Conservation (phyloP, 1,140 invertebrate species). For the Ericerus pela region DNA sequence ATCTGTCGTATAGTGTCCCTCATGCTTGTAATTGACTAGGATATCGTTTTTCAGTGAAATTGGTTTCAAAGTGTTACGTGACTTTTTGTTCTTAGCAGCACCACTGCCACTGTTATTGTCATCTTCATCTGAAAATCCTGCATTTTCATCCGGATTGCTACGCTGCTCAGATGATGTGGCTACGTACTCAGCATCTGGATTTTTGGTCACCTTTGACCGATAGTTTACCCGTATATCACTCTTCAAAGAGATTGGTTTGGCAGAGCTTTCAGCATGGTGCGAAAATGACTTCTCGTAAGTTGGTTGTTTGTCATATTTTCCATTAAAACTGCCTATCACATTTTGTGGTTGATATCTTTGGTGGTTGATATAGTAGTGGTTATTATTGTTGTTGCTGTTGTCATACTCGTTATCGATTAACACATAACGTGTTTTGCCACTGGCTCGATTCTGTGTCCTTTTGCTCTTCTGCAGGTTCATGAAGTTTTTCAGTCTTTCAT, state of each 20-base stretch:
- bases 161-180: constrained; percentile 1
- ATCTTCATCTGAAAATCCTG: background rate
- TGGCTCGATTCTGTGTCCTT: background rate
- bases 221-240: constrained; percentile 14
- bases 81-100: background rate
- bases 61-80: constrained; percentile 8
- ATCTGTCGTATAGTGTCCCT: constrained; percentile 27
- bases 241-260: constrained; percentile 27
- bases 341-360: background rate
- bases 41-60: constrained; percentile 29
- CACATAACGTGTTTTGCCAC: too few species aligned
- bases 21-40: constrained; percentile 36
- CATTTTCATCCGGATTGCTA: too few species aligned
- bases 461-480: background rate
- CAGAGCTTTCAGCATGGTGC: constrained; percentile 1
- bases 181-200: constrained; percentile 11
- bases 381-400: background rate
- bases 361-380: background rate
- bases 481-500: background rate
- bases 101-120: background rate
- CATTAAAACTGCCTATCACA: background rate
- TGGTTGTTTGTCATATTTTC: constrained; percentile 4
- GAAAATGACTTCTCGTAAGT: background rate
- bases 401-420: too few species aligned
- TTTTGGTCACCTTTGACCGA: constrained; percentile 8